These are phyloP conservation scores for Selenia dentaria DNA, from an alignment of 2,888 invertebrate genomes.

Conservation along the genomic window DNA sequence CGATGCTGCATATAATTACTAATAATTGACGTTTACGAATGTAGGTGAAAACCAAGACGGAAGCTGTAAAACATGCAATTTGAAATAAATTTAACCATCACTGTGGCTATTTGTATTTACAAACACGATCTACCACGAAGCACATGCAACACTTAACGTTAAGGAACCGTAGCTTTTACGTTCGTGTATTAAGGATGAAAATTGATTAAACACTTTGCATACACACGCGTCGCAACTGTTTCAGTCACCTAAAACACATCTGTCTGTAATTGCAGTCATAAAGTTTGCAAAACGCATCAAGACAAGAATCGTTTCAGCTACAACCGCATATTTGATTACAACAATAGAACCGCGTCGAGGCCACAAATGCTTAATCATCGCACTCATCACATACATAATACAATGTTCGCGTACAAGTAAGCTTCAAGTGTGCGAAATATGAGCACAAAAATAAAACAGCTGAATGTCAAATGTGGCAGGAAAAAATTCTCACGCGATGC, in stretches of 20 bases:
- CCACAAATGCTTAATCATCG: constrained; percentile 29
- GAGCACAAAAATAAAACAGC: constrained; percentile 60
- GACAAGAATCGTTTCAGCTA: constrained; percentile 13
- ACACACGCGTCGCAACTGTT: too few relatives aligned
- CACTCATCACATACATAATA: constrained; percentile 16
- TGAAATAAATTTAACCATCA: constrained; percentile 8
- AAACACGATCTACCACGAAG: constrained; percentile 6
- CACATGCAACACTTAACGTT: neutral
- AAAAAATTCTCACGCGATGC: constrained; percentile 66
- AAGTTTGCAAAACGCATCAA: constrained; percentile 31
- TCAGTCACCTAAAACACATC: constrained; percentile 14
- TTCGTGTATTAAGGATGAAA: constrained; percentile 1
- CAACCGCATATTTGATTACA: constrained; percentile 8
- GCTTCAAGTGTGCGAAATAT: constrained; percentile 50
- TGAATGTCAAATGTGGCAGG: constrained; percentile 41
- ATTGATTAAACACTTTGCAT: constrained; percentile 2
- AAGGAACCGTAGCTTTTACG: neutral
- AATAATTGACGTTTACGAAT: too few relatives aligned
- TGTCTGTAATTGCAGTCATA: constrained; percentile 17
- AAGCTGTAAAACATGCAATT: constrained; percentile 11
- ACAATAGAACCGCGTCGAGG: constrained; percentile 22
- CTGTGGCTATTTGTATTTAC: neutral
- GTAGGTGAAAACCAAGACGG: constrained; percentile 11
- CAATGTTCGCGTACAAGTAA: constrained; percentile 5
- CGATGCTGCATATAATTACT: too few relatives aligned